phyloP scores from a whole-genome alignment of 1,140 invertebrate genomes.

The Drosophila sechellia region DNA sequence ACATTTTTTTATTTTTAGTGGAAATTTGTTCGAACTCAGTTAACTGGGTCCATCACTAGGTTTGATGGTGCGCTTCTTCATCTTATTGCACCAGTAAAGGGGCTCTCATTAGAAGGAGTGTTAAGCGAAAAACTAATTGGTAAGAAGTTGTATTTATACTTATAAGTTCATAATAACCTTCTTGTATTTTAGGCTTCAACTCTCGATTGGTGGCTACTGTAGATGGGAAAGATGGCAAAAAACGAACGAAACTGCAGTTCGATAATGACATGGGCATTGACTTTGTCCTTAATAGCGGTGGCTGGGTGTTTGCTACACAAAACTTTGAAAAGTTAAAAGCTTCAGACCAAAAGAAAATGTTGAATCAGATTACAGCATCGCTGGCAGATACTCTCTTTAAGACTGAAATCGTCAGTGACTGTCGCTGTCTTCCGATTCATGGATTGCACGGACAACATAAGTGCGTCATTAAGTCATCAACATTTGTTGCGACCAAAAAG shows the following conservation, averaged over 20 bases:
- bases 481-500: constrained; percentile 74
- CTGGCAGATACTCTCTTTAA: constrained; percentile 79
- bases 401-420: constrained; percentile 75
- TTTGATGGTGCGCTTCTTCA: constrained; percentile 73
- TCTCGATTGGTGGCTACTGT: constrained; percentile 85
- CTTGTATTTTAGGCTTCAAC: constrained; percentile 77
- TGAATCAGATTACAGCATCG: constrained; percentile 60
- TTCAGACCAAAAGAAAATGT: constrained; percentile 67
- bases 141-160: constrained; percentile 19
- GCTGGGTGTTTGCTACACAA: constrained; percentile 78
- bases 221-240: constrained; percentile 87
- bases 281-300: constrained; percentile 70
- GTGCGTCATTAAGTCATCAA: constrained; percentile 71
- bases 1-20: constrained; percentile 35
- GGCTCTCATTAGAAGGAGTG: constrained; percentile 67
- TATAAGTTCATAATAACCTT: neutral
- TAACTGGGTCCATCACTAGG: constrained; percentile 59
- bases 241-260: constrained; percentile 85
- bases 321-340: constrained; percentile 73
- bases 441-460: constrained; percentile 73
- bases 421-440: constrained; percentile 57
- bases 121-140: constrained; percentile 73
- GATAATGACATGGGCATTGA: constrained; percentile 86
- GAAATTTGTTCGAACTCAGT: constrained; percentile 64
- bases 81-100: constrained; percentile 74